phyloP scores from a whole-genome alignment of 2,113 vertebrate genomes.

The Clinocottus analis region DNA sequence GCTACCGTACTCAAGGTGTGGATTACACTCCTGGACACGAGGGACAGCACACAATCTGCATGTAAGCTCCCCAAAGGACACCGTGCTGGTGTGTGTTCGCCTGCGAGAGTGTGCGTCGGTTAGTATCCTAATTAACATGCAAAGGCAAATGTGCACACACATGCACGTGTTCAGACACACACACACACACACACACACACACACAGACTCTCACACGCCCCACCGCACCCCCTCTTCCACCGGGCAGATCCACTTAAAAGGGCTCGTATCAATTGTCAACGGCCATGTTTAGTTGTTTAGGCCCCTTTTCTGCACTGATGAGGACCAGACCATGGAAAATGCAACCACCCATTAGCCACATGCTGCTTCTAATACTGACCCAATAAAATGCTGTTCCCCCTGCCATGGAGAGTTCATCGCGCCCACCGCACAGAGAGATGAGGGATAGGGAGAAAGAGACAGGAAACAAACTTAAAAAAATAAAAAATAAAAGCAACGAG shows the following conservation, averaged over 20 bases:
- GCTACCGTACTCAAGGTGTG: conserved; percentile 70
- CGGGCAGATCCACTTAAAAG: conserved; percentile 74
- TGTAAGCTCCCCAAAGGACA: conserved; percentile 39
- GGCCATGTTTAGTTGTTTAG: conserved; percentile 75
- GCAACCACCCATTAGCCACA: conserved; percentile 78
- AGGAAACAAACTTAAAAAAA: conserved; percentile 10
- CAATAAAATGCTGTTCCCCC: conserved; percentile 73
- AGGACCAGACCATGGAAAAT: conserved; percentile 74
- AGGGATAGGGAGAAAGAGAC: conserved; percentile 18
- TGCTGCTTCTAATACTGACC: conserved; percentile 78
- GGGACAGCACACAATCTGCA: conserved; percentile 47
- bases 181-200: conserved; percentile 18
- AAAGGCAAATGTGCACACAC: conserved; percentile 36
- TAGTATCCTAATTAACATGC: conserved; percentile 41
- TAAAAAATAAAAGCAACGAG: conserved; percentile 10
- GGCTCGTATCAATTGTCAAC: conserved; percentile 75
- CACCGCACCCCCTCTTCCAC: conserved; percentile 15
- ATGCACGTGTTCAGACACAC: conserved; percentile 13
- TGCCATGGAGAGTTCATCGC: conserved; percentile 64
- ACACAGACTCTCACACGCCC: conserved; percentile 34
- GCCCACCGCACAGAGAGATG: conserved; percentile 51
- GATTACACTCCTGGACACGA: conserved; percentile 70
- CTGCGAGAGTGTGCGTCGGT: neutral
- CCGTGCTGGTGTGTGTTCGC: conserved; percentile 2
- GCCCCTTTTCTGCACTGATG: conserved; percentile 69